phyloP scores from a whole-genome alignment of 2,113 vertebrate genomes.

The Gymnobelideus leadbeateri region DNA sequence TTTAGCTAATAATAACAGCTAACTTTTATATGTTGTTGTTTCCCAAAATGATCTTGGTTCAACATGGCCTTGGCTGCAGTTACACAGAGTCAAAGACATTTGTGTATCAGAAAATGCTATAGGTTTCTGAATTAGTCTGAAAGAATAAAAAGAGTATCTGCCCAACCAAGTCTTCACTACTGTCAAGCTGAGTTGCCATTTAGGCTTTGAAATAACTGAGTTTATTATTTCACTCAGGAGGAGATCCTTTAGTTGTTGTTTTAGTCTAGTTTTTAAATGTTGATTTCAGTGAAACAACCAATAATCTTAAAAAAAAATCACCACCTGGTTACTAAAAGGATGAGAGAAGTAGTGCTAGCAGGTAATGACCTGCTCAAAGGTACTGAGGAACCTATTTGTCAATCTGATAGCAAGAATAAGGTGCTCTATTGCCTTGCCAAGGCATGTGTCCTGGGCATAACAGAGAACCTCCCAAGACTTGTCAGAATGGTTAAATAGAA shows the following conservation, averaged over 20 bases:
- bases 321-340: conserved; percentile 66
- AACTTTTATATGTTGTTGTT: not conserved
- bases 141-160: not conserved
- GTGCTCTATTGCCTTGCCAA: not conserved
- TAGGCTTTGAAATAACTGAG: conserved; percentile 59
- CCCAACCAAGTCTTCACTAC: conserved; percentile 37
- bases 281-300: conserved; percentile 44
- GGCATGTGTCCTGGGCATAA: not conserved
- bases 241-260: not conserved
- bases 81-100: conserved; percentile 30
- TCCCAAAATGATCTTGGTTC: not conserved
- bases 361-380: not conserved
- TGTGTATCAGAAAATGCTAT: conserved; percentile 31
- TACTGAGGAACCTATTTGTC: not conserved
- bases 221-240: conserved; percentile 53
- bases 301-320: conserved; percentile 55
- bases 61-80: not conserved
- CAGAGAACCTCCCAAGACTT: not conserved
- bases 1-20: not conserved
- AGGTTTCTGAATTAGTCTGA: not conserved
- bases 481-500: not conserved
- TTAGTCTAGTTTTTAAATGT: conserved; percentile 71
- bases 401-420: not conserved
- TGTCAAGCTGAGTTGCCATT: conserved; percentile 57
- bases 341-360: not conserved